Conservation (phyloP, 1,140 invertebrate species). For the Bombus confusus region DNA sequence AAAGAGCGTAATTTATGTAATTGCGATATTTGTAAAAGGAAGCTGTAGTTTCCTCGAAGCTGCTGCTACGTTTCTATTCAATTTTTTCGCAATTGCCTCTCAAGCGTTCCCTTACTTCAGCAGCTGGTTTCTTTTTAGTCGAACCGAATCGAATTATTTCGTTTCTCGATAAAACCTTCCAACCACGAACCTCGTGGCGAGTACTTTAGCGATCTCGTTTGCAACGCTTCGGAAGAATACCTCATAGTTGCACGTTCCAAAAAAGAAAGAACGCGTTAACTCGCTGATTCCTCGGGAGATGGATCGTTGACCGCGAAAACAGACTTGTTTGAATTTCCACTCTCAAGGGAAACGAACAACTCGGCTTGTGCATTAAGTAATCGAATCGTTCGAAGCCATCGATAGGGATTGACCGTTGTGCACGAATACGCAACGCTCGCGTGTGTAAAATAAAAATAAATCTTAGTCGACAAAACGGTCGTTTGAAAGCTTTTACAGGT, state of each 20-base stretch:
- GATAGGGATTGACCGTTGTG: background rate
- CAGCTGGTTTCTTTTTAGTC: background rate
- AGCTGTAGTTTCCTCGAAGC: no score
- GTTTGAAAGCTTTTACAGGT: background rate
- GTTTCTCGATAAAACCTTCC: background rate
- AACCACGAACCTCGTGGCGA: background rate
- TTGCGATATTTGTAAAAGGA: no score
- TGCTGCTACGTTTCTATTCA: background rate
- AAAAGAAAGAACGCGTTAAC: slow-evolving; percentile 11
- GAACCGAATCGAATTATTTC: background rate
- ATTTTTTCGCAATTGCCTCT: background rate
- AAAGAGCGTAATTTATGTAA: no score
- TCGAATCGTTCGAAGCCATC: background rate
- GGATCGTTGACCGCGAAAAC: background rate
- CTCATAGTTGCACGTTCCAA: background rate
- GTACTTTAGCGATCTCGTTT: slow-evolving; percentile 2
- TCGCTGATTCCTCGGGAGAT: slow-evolving; percentile 2
- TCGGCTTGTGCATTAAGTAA: background rate
- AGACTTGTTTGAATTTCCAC: background rate
- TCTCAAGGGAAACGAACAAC: background rate
- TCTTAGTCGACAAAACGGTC: background rate
- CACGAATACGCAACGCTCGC: background rate
- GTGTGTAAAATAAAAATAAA: background rate
- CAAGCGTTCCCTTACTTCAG: background rate
- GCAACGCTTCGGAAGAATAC: background rate